Evolutionary conservation across 2,888 invertebrate genomes (phyloP).

Genomic region (Melinaea menophilus): DNA sequence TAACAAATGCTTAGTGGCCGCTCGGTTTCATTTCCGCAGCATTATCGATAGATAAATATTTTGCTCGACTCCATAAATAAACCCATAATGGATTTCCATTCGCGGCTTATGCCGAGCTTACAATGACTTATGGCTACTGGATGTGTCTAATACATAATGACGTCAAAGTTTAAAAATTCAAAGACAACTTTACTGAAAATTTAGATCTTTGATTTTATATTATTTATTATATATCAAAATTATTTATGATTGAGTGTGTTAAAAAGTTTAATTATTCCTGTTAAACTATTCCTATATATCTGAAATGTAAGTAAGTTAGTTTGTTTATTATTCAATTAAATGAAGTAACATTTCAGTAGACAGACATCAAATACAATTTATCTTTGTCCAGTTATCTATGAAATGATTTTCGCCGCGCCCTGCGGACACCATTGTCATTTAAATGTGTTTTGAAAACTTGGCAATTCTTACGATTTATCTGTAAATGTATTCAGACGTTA

Average conservation of each 20-base stretch:
- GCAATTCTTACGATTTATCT: conserved; percentile 23
- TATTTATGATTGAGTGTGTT: too few species aligned
- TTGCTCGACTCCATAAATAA: conserved; percentile 72
- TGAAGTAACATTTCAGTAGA: not conserved
- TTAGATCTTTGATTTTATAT: too few species aligned
- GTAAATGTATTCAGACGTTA: conserved; percentile 7
- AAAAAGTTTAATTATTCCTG: too few species aligned
- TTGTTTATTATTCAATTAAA: not conserved
- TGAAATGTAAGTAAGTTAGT: not conserved
- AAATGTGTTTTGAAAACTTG: conserved; percentile 38
- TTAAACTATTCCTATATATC: too few species aligned
- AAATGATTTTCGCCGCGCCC: conserved; percentile 38
- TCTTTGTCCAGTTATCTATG: conserved; percentile 31
- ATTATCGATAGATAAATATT: conserved; percentile 76
- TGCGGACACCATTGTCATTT: conserved; percentile 40
- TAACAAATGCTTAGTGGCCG: conserved; percentile 30
- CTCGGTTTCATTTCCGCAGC: conserved; percentile 59
- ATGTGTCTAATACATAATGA: conserved; percentile 5
- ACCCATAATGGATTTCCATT: conserved; percentile 71
- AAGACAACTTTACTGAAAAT: too few species aligned
- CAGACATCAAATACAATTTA: conserved; percentile 13
- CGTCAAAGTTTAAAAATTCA: conserved; percentile 1
- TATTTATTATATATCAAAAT: too few species aligned
- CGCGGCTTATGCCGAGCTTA: conserved; percentile 38
- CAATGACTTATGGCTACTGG: conserved; percentile 16